A percentile compares a stretch with the other conserved stretches of the same genome.
These are phyloP conservation scores for Agrotis segetum DNA, from an alignment of 2,888 invertebrate species.

Conservation along the genomic window DNA sequence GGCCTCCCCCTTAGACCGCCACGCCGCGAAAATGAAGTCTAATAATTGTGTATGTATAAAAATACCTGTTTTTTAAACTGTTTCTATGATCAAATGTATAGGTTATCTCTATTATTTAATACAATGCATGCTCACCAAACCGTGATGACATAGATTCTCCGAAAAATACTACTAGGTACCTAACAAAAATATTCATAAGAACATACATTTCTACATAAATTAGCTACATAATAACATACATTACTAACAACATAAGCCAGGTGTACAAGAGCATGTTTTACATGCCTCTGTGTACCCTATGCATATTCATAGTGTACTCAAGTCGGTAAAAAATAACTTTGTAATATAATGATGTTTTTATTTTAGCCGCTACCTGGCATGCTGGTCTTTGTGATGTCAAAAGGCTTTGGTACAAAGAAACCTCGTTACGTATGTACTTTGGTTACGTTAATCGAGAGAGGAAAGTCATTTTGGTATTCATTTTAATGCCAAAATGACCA, in stretches of 20 bases:
- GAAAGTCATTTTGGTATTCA: slow-evolving; percentile 14
- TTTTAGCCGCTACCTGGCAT: slow-evolving; percentile 20
- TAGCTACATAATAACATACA: slow-evolving; percentile 45
- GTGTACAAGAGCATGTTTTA: slow-evolving; percentile 38
- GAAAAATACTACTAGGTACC: background rate
- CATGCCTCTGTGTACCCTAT: slow-evolving; percentile 50
- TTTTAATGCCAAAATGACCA: background rate
- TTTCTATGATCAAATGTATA: too few relatives aligned
- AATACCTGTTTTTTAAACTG: background rate
- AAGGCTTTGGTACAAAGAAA: slow-evolving; percentile 17
- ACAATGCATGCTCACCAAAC: background rate
- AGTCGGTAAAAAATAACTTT: slow-evolving; percentile 50
- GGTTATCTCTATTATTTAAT: background rate
- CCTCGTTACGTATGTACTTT: slow-evolving; percentile 27
- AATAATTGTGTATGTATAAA: too few relatives aligned
- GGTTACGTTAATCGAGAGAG: slow-evolving; percentile 7
- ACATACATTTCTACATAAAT: slow-evolving; percentile 44
- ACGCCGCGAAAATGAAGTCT: too few relatives aligned
- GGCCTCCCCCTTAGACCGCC: too few relatives aligned
- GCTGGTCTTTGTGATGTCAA: slow-evolving; percentile 17
- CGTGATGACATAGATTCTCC: background rate
- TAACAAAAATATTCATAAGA: slow-evolving; percentile 38
- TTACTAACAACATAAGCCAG: slow-evolving; percentile 36
- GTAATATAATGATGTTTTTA: slow-evolving; percentile 41
- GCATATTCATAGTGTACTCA: slow-evolving; percentile 59